phyloP scores from a whole-genome alignment of 2,797 vertebrate species.

The Cyclura pinguis region DNA sequence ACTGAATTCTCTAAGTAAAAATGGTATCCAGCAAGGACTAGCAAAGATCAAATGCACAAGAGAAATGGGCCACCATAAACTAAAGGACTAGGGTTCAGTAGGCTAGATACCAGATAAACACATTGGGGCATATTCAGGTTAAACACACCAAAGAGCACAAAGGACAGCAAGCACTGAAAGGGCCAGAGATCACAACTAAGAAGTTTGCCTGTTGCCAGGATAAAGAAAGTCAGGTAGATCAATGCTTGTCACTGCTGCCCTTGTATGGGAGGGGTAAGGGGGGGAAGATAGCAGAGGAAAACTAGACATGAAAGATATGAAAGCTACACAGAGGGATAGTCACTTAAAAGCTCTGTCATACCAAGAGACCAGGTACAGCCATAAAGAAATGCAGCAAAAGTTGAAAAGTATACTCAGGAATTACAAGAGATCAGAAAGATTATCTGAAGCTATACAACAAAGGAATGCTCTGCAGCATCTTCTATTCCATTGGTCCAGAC shows the following conservation, averaged over 20 bases:
- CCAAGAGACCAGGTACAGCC: not conserved
- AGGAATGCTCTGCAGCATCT: not conserved
- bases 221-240: constrained; percentile 32
- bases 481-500: not conserved
- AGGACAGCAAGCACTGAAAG: not conserved
- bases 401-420: constrained; percentile 12
- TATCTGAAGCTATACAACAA: not conserved
- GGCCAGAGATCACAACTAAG: constrained; percentile 18
- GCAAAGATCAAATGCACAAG: constrained; percentile 16
- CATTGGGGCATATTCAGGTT: not conserved
- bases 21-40: not conserved
- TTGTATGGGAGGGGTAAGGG: not conserved
- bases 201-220: constrained; percentile 14
- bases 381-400: constrained; percentile 5
- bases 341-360: constrained; percentile 24
- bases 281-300: not conserved
- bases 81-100: constrained; percentile 16
- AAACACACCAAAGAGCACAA: constrained; percentile 12
- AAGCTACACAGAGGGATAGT: constrained; percentile 30
- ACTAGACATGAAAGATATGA: constrained; percentile 16
- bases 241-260: constrained; percentile 28
- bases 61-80: not conserved
- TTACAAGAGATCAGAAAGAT: not conserved
- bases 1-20: not conserved
- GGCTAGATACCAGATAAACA: not conserved